Percentiles rank a stretch among this genome's conserved stretches.
Evolutionary conservation across 2,113 vertebrate species (phyloP).

Genomic region (Lota lota): DNA sequence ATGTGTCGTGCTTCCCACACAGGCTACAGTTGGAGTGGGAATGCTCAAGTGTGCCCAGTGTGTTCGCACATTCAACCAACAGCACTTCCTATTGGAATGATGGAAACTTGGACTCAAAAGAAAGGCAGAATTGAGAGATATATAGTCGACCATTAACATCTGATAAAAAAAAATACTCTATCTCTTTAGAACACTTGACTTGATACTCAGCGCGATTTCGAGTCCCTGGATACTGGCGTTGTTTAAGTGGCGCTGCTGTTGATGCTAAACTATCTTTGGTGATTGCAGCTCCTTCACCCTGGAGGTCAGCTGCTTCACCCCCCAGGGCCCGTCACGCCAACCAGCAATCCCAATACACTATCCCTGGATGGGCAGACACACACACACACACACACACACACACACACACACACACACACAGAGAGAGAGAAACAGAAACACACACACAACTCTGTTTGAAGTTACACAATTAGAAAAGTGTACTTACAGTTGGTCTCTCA

Average conservation of each 20-base stretch:
- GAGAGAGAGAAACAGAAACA: background rate
- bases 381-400: slow-evolving; percentile 11
- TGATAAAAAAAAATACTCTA: no score
- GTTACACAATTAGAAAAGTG: background rate
- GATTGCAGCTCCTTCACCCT: slow-evolving; percentile 80
- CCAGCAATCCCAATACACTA: slow-evolving; percentile 84
- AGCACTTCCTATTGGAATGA: no score
- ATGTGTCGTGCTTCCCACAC: no score
- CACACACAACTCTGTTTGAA: background rate
- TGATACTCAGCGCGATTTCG: background rate
- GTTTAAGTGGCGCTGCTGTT: background rate
- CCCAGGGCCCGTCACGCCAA: slow-evolving; percentile 88
- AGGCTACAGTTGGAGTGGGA: no score
- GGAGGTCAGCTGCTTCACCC: slow-evolving; percentile 78
- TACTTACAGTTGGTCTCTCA: slow-evolving; percentile 85
- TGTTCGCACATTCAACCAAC: no score
- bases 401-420: background rate
- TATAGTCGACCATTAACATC: no score
- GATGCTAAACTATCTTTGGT: slow-evolving; percentile 80
- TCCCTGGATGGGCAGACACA: slow-evolving; percentile 68
- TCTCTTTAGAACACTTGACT: background rate
- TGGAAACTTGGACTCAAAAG: no score
- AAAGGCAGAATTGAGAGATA: no score
- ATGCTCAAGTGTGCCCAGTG: no score
- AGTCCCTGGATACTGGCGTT: background rate